Evolutionary conservation across 2,888 invertebrate genomes (phyloP), one percentile per base, ranked within the genome.

Genomic region (Dasysyrphus tricinctus): DNA sequence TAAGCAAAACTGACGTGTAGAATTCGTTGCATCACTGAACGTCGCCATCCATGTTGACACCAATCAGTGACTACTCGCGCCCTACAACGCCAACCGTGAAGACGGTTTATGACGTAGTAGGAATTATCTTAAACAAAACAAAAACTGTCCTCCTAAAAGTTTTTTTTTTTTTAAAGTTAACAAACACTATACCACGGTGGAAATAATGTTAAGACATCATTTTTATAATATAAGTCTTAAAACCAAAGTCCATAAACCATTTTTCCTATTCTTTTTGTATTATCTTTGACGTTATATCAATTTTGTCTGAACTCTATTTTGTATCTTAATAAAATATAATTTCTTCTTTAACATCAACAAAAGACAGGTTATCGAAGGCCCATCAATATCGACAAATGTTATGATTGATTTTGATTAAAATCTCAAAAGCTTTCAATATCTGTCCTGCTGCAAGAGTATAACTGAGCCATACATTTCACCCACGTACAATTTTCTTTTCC

Each of bases 371-470:
- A 83, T 75, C 61, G 42, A 34, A 47, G 24, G 9, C 47, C 5
- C 16, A 61, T 61, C 34, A 44, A 63, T 47, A 29, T 44, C 34
- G 16, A 49, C 44, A 69, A 76, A n/a, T 57, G 47, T 57, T 44
- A 39, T 65, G 67, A 80, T 84, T 67, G 61, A 76, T 67, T 73
- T 79, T 59, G 70, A 79, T 75, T 70, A 42, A 79, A 70, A 79
- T 67, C 57, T 73, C 44, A 49, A 37, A 19, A 24, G 9, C 42
- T 42, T 61, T 49, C 37, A 59, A 9, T 16, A 32, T n/a, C 34
- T 5, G 16, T n/a, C 34, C 2, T n/a, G n/a, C 16, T 3, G n/a
- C 6, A 51, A 5, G 24, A 4, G 11, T 12, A 1, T 7, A 14
- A 37, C 42, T 42, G 3, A 42, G 24, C 14, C 42, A 42, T 61